Base-by-base conservation (phyloP, 2,113 vertebrate genomes). In the Scomber colias region DNA sequence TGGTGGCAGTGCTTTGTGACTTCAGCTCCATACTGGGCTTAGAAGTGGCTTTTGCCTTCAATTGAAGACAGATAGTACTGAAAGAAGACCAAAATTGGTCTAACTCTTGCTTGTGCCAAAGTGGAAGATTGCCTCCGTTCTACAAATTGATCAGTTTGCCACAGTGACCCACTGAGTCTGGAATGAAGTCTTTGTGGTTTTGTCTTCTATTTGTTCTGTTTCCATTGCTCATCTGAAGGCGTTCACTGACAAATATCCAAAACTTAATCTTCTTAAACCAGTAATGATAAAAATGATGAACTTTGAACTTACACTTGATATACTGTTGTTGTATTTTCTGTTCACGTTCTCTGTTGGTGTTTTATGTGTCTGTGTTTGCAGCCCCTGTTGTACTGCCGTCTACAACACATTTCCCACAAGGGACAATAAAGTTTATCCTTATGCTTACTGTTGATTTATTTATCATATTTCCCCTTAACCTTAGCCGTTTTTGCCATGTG, bases 101-200 rank as follows among this genome's bases (percentile, higher is more conserved):
- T n/a, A 55, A 53, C 53, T 49, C 30, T 69, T 77, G 21, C 55
- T 49, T 45, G 54, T 57, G 54, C 75, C 79, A 79, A 82, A 84
- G 68, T 55, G 55, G 67, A 82, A 82, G 79, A 84, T 84, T 84
- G 64, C 64, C 56, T 77, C 65, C 16, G 16, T 68, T 84, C 45
- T 68, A 75, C 72, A 82, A 77, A 69, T 82, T 73, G 70, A 86
- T 86, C 77, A 61, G 56, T 62, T 24, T 65, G 66, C 71, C 30
- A 0, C 56, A 68, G 50, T 24, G 51, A 11, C 61, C 27, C 35
- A 63, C 63, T 21, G 44, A 65, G 53, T 49, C 30, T 53, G 57
- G 60, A 71, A 64, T 75, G 27, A 40, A 44, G 8, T 65, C n/a
- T 51, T 35, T 70, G 72, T 51, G 78, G 72, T 60, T 81, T 81